phyloP scores from a whole-genome alignment of 2,113 vertebrate genomes.

The Morone chrysops region DNA sequence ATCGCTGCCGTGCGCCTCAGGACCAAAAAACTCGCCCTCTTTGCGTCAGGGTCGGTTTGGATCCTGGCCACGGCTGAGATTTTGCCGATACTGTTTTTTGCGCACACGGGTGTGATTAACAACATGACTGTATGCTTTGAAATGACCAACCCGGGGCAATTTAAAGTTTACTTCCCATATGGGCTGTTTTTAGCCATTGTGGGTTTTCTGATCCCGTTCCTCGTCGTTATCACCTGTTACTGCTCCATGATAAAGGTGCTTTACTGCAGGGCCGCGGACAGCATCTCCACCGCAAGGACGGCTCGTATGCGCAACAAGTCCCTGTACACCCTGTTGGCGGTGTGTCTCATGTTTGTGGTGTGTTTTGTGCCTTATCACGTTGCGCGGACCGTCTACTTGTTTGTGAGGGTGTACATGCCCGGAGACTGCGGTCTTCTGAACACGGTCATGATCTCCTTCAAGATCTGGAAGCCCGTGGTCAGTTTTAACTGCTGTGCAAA shows the following conservation, averaged over 20 bases:
- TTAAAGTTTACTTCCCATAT: constrained; percentile 67
- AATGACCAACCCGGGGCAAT: constrained; percentile 44
- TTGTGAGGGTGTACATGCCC: constrained; percentile 34
- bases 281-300: neutral
- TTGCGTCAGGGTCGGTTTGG: constrained; percentile 51
- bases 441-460: constrained; percentile 56
- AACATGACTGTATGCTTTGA: constrained; percentile 74
- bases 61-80: constrained; percentile 59
- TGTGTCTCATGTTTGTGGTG: constrained; percentile 67
- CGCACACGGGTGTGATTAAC: constrained; percentile 50
- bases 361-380: constrained; percentile 79
- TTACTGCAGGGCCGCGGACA: neutral
- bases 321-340: constrained; percentile 53
- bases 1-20: constrained; percentile 56
- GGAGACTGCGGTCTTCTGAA: constrained; percentile 63
- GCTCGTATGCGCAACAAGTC: constrained; percentile 57
- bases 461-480: constrained; percentile 73
- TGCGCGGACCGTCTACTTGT: constrained; percentile 59
- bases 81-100: constrained; percentile 69
- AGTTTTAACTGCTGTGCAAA: constrained; percentile 77
- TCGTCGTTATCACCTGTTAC: constrained; percentile 65
- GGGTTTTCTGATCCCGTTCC: constrained; percentile 73
- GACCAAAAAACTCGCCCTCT: constrained; percentile 45
- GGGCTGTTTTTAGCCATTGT: constrained; percentile 58
- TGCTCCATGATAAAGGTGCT: constrained; percentile 71